phyloP scores from a whole-genome alignment of 1,140 invertebrate genomes.

The Brachionus manjavacas region DNA sequence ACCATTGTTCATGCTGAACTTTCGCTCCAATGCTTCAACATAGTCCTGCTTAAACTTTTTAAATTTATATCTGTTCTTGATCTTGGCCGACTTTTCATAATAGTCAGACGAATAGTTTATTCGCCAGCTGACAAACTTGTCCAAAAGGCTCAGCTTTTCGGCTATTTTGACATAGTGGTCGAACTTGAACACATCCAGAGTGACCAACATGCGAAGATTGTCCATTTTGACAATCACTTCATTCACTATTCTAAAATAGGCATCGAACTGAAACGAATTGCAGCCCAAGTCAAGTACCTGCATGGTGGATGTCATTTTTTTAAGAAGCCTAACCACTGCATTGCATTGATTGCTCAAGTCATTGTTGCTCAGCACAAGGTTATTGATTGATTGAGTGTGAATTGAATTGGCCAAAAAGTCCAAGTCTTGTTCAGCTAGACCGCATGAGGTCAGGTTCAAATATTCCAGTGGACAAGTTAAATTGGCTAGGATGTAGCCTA shows the following conservation, averaged over 20 bases:
- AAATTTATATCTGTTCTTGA: constrained; percentile 18
- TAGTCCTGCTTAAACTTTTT: constrained; percentile 10
- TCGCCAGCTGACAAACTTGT: constrained; percentile 18
- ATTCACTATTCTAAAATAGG: neutral
- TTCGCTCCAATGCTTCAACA: neutral
- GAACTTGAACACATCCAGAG: constrained; percentile 17
- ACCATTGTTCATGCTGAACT: neutral
- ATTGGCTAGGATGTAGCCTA: neutral
- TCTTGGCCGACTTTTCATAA: constrained; percentile 18
- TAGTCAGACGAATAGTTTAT: constrained; percentile 29
- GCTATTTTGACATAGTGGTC: neutral
- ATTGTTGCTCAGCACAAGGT: constrained; percentile 19
- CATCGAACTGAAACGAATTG: constrained; percentile 5
- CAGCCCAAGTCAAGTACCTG: constrained; percentile 14
- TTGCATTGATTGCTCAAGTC: neutral
- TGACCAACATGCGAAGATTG: neutral
- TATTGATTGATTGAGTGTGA: neutral
- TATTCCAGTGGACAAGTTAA: neutral
- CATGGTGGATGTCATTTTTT: neutral
- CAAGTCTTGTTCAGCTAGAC: neutral
- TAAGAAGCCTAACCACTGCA: neutral
- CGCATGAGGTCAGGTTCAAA: constrained; percentile 12
- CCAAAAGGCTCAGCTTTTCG: neutral
- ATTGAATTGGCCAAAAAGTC: neutral
- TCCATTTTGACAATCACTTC: neutral